phyloP scores from a whole-genome alignment of 2,888 invertebrate genomes.

The Apamea anceps region DNA sequence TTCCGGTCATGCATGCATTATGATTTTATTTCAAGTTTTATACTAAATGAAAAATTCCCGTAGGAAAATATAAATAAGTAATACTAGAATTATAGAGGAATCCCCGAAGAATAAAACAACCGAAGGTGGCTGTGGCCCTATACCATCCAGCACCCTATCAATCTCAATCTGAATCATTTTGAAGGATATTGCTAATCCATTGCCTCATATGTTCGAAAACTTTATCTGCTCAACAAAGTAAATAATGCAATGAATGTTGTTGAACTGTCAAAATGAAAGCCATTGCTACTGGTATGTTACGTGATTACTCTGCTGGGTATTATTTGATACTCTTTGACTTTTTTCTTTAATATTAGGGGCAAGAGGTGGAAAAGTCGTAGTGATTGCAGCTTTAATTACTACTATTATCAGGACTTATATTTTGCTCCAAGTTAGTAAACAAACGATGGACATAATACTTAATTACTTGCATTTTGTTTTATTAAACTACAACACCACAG shows the following conservation, averaged over 20 bases:
- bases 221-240: too few relatives aligned
- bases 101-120: constrained; percentile 8
- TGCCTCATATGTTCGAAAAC: not conserved
- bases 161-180: not conserved
- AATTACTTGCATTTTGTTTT: not conserved
- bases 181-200: not conserved
- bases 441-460: not conserved
- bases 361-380: not conserved
- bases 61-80: constrained; percentile 3
- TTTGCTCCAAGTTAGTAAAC: not conserved
- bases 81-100: constrained; percentile 18
- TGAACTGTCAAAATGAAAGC: too few relatives aligned
- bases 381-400: not conserved
- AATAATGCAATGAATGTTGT: too few relatives aligned
- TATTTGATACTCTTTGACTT: not conserved
- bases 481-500: too few relatives aligned
- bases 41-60: not conserved
- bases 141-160: not conserved
- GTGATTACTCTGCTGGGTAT: not conserved
- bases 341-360: not conserved
- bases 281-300: not conserved
- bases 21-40: not conserved
- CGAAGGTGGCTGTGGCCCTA: not conserved
- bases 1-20: constrained; percentile 22
- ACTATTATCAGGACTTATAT: not conserved